Evolutionary conservation across 2,113 vertebrate species (phyloP).

Genomic region (Siniperca knerii): DNA sequence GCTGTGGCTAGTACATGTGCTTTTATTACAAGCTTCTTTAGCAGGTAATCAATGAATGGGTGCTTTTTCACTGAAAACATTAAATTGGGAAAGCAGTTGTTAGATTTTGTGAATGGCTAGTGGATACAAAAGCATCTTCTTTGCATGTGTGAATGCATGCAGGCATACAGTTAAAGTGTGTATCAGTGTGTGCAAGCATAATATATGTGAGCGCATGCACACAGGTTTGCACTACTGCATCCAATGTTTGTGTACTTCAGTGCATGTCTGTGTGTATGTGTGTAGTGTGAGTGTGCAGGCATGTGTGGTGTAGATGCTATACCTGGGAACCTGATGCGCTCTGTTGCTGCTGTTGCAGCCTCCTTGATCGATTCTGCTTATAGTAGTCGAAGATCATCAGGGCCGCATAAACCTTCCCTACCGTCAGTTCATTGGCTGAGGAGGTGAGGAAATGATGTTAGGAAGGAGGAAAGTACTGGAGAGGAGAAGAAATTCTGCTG

Average conservation of each 20-base stretch:
- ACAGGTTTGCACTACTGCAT: conserved; percentile 28
- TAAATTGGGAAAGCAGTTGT: not conserved
- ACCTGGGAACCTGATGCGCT: conserved; percentile 69
- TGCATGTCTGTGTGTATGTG: not conserved
- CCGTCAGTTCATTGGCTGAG: conserved; percentile 94
- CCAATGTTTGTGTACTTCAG: not conserved
- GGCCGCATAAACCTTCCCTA: conserved; percentile 96
- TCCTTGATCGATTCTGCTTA: conserved; percentile 92
- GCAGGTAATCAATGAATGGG: not conserved
- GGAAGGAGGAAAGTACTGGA: not conserved
- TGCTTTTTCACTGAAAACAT: not conserved
- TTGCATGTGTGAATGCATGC: conserved; percentile 45
- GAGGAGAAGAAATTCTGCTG: conserved; percentile 28
- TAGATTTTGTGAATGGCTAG: conserved; percentile 14
- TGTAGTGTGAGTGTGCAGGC: conserved; percentile 16
- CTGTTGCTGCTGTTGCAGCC: conserved; percentile 77
- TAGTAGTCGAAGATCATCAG: conserved; percentile 99
- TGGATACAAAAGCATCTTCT: conserved; percentile 31
- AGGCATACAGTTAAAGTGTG: conserved; percentile 28
- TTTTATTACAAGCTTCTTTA: conserved; percentile 11
- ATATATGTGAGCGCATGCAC: conserved; percentile 32
- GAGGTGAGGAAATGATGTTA: conserved; percentile 18
- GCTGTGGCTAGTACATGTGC: conserved; percentile 6
- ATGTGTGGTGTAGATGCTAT: conserved; percentile 21
- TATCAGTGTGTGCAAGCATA: conserved; percentile 33